Base-by-base conservation (phyloP, 1,140 invertebrate species). In the Zeugodacus cucurbitae region DNA sequence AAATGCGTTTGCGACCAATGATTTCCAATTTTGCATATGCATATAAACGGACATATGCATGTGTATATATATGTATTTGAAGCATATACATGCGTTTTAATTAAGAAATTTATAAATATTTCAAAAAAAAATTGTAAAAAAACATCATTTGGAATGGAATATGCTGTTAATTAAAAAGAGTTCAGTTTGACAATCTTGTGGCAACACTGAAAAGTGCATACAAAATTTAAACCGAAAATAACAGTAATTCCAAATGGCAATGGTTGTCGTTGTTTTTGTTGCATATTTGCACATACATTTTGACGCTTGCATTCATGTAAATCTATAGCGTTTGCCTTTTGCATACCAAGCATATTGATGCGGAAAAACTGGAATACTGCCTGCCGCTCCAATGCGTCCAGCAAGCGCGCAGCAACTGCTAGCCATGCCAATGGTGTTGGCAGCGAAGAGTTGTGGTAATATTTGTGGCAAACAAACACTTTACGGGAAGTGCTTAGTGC, bases 391-490 rank as follows among this genome's bases (percentile, higher is more conserved):
- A 82, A 54, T 82, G 41, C 48, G 14, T 54, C 5, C 48, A 17
- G 5, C 11, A 11, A 17, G 14, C 74, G 44, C 14, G 44, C 22
- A 44, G 22, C 32, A 20, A 4, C 74, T 48, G 20, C 14, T 78
- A 34, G 20, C 14, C n/a, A 3, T 82, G 74, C 34, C 11, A 22
- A 5, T 41, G 67, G 34, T 29, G 74, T 54, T 82, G 74, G 22
- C 41, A 48, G 74, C 74, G 48, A 82, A n/a, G 74, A 48, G 41
- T 82, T 82, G 74, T 82, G 74, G 41, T 54, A 82, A 82, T 82
- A 82, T 82, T 82, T 82, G 74, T 48, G 74, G 74, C 74, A 82
- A 82, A 82, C 74, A 82, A 82, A 48, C 74, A 82, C 74, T 82
- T 82, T 82, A 82, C 48, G 37, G 70, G 41, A 82, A 82, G 37